Evolutionary conservation across 1,140 invertebrate genomes (phyloP), one percentile per base, ranked within the genome.

Genomic region (Aphis craccivora): DNA sequence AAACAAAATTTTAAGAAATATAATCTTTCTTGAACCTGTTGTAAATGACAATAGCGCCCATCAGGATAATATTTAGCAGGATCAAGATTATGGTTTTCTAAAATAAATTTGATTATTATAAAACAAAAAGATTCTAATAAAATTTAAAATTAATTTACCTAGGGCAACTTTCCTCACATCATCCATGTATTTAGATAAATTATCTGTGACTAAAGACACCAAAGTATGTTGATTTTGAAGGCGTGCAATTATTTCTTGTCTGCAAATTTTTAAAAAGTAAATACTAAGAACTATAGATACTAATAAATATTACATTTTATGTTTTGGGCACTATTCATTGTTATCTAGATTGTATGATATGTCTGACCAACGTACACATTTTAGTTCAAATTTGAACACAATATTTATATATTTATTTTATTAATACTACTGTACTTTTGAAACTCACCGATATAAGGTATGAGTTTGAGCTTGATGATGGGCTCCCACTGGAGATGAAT

Each of bases 11-110:
- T 97, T 90, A 99, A 96, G 96, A 99, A 99, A 96, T 98, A 98
- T 48, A 99, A 96, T 94, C 99, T 96, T 95, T 99, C 99, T 95
- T 99, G 97, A 81, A 99, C 98, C 96, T 99, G 99, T 94, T 97
- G 96, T 88, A 97, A 96, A 95, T 99, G 99, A 94, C 98, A 98
- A 95, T 99, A 99, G 94, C 98, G 96, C 60, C 97, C 97, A 95
- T 99, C 98, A 2, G 98, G 97, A 94, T 97, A 96, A 95, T 98
- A 98, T 94, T 96, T 97, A 55, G 97, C 96, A 94, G 98, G 97
- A 95, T 99, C 98, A 88, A 98, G 96, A 93, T 97, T 97, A 22
- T 97, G 96, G 95, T 97, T 97, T 94, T 97, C 96, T 97, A 95
- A 94, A 94, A 94, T 23, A 48, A 81, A 91, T 83, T 51, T 48